These are phyloP conservation scores for Siniperca knerii DNA, from an alignment of 2,113 vertebrate genomes.

Conservation along the genomic window DNA sequence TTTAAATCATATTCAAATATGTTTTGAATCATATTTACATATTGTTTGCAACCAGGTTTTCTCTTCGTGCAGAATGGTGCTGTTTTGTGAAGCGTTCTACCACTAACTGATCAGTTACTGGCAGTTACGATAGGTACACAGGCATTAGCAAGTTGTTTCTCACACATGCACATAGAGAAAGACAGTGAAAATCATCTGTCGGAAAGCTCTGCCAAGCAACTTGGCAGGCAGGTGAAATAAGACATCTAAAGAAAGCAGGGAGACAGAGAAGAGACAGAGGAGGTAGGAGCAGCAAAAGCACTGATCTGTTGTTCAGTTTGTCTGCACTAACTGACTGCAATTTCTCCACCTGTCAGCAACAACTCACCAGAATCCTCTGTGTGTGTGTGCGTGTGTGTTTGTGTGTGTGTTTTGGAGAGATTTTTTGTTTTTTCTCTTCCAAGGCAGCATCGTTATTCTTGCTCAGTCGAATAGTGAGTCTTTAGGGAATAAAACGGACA, in stretches of 20 bases:
- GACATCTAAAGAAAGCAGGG: slow-evolving; percentile 65
- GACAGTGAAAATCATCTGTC: slow-evolving; percentile 55
- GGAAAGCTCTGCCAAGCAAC: slow-evolving; percentile 60
- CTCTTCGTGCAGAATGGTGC: background rate
- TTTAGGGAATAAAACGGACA: slow-evolving; percentile 77
- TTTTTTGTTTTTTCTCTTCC: slow-evolving; percentile 52
- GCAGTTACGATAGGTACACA: slow-evolving; percentile 25
- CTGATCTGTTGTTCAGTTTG: slow-evolving; percentile 80
- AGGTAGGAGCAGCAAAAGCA: slow-evolving; percentile 64
- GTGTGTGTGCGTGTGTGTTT: slow-evolving; percentile 1
- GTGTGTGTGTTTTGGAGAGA: slow-evolving; percentile 24
- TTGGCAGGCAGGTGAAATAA: slow-evolving; percentile 76
- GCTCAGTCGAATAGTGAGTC: slow-evolving; percentile 70
- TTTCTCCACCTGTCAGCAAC: slow-evolving; percentile 78
- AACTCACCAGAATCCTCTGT: slow-evolving; percentile 33
- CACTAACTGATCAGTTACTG: slow-evolving; percentile 26
- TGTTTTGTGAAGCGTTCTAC: background rate
- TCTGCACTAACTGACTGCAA: slow-evolving; percentile 76
- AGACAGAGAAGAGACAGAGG: slow-evolving; percentile 66
- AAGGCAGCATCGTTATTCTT: slow-evolving; percentile 76
- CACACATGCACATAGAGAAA: slow-evolving; percentile 20
- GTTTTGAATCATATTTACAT: background rate
- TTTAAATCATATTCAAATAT: background rate
- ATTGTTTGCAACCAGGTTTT: background rate
- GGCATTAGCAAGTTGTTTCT: slow-evolving; percentile 38